These are phyloP conservation scores for Alosa sapidissima DNA, from an alignment of 2,797 vertebrate species.

Conservation along the genomic window DNA sequence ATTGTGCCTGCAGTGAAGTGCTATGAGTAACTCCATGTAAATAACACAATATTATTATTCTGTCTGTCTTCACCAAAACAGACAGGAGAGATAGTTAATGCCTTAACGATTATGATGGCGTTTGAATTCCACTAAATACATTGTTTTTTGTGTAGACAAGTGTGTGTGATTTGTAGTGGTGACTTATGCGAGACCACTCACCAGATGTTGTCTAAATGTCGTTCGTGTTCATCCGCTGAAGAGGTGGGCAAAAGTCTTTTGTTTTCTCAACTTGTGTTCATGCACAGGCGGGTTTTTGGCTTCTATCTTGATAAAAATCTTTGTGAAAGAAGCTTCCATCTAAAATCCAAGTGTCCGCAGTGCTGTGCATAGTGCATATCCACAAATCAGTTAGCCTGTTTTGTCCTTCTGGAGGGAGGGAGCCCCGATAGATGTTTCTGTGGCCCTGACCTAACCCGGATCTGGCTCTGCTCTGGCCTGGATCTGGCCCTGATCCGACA, in stretches of 20 bases:
- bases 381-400: background rate
- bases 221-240: too few species aligned
- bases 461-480: background rate
- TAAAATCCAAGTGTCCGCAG: too few species aligned
- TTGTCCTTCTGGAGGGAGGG: background rate
- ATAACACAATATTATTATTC: background rate
- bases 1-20: background rate
- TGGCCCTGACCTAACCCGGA: background rate
- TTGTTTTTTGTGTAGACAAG: background rate
- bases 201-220: too few species aligned
- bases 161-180: background rate
- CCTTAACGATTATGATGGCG: background rate
- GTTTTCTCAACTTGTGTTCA: background rate
- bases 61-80: background rate
- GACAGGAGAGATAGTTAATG: background rate
- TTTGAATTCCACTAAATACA: background rate
- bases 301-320: background rate
- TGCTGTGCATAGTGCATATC: background rate
- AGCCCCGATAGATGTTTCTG: too few species aligned
- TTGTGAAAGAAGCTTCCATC: background rate
- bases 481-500: background rate
- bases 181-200: too few species aligned
- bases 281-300: background rate
- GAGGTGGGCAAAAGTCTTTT: too few species aligned
- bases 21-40: background rate